Evolutionary conservation across 2,888 invertebrate genomes (phyloP), one percentile per base, ranked within the genome.

Genomic region (Hylaea fasciaria): DNA sequence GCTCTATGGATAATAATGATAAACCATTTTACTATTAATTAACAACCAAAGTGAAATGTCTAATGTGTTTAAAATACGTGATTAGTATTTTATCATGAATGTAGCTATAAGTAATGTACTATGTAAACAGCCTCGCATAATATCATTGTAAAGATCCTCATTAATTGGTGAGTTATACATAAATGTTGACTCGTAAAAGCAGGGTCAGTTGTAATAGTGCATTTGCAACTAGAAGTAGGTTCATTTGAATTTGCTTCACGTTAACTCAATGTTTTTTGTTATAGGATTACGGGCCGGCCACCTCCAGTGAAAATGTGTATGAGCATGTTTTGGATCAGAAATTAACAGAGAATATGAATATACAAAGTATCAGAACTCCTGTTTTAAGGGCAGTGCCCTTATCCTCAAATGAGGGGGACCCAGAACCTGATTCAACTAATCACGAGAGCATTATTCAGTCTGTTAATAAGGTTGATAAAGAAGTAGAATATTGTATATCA

Each of bases 241-340:
- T 22, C n/a, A 8, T 22, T 32, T 28, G 49, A 12, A 37, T 46
- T 17, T 55, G 12, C 14, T 45, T 55, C 39, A 46, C 35, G 55
- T 53, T 54, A 46, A 61, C 40, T 53, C 60, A 70, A 58, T 64
- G 69, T 62, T 68, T n/a, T 57, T 88, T 89, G 82, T 92, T 92
- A 68, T 78, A 93, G 93, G 86, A 87, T 89, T 91, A 90, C 86
- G 90, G 93, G 92, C 89, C 92, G 91, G 78, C 92, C 92, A 83
- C 92, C 92, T 81, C 92, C 92, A 89, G 83, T 91, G 90, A 91
- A 86, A 88, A 85, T 82, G 85, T 88, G 64, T 89, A 84, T 83
- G 86, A 86, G 70, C 85, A 86, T 82, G 83, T 87, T 73, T 83
- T 89, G 88, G 92, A 90, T 78, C 86, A 87, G 76, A 87, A 90